Evolutionary conservation across 1,140 invertebrate genomes (phyloP), one percentile per base, ranked within the genome.

Genomic region (Branchinecta lindahli): DNA sequence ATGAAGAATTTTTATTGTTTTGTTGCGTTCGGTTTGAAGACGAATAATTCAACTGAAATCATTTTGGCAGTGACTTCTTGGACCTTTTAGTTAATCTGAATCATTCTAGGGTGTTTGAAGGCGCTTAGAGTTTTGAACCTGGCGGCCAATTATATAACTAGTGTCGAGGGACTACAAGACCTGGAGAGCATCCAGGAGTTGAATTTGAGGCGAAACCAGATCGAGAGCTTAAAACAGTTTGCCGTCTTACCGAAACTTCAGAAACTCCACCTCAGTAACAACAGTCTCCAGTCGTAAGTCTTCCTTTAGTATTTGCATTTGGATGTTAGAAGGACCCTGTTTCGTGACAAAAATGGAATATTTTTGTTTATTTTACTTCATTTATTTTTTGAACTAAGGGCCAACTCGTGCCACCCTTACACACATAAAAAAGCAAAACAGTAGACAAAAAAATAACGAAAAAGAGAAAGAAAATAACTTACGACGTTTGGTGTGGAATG

Each of bases 71-170:
- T 33, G 33, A 33, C 33, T 33, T 5, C 33, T 33, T 33, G 5
- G 5, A 33, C 33, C 33, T 33, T 3, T 33, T 33, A 1, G 1
- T 33, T 33, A 33, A 1, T 33, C 1, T 33, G 1, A 33, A 1
- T 33, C 1, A 33, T 33, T 33, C 5, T 33, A 33, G 33, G 33
- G 33, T 33, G 2, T 33, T 33, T 33, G 33, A 33, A 33, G 33
- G 33, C 33, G 33, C 33, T 72, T 66, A 18, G 71, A 20, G 71
- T 72, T n/a, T 46, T 72, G 18, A 72, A 72, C 66, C 68, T 72
- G 15, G 71, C 71, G 45, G 71, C 71, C 44, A 72, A 72, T 66
- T 72, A 66, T 1, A 47, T 72, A 10, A 65, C 66, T 45, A 72
- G 69, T 45, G 61, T 72, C 33, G 61, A 61, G 44, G 65, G 69